These are phyloP conservation scores for Actias luna DNA, from an alignment of 2,888 invertebrate genomes.

Conservation along the genomic window DNA sequence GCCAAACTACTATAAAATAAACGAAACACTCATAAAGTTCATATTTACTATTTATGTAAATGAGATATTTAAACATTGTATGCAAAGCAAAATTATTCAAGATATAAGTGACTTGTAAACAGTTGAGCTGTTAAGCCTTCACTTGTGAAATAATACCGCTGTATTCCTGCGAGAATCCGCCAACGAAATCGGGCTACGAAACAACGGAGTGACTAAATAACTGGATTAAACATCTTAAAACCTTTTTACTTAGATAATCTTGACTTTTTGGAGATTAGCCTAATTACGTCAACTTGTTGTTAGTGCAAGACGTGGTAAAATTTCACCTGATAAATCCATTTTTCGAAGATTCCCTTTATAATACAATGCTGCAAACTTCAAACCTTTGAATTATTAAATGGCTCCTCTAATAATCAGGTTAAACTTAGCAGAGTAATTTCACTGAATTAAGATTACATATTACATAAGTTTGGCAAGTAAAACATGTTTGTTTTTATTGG, in stretches of 20 bases:
- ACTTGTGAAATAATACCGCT: slow-evolving; percentile 21
- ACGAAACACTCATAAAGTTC: no score
- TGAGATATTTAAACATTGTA: background rate
- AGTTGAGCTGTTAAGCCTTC: slow-evolving; percentile 9
- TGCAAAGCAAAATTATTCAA: slow-evolving; percentile 1
- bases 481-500: background rate
- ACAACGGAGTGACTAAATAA: slow-evolving; percentile 51
- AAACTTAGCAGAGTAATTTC: slow-evolving; percentile 18
- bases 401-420: slow-evolving; percentile 17
- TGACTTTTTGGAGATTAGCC: slow-evolving; percentile 48
- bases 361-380: slow-evolving; percentile 17
- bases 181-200: slow-evolving; percentile 35
- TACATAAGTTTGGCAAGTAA: background rate
- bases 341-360: slow-evolving; percentile 17
- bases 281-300: slow-evolving; percentile 44
- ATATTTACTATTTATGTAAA: background rate
- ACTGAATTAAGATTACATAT: slow-evolving; percentile 7
- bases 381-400: slow-evolving; percentile 23
- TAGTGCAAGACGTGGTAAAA: slow-evolving; percentile 36
- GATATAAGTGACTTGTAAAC: slow-evolving; percentile 7
- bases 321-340: slow-evolving; percentile 35
- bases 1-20: no score
- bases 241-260: slow-evolving; percentile 54
- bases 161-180: slow-evolving; percentile 12
- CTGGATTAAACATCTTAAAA: slow-evolving; percentile 52